phyloP scores from a whole-genome alignment of 2,797 vertebrate genomes.

The Rhinella marina region DNA sequence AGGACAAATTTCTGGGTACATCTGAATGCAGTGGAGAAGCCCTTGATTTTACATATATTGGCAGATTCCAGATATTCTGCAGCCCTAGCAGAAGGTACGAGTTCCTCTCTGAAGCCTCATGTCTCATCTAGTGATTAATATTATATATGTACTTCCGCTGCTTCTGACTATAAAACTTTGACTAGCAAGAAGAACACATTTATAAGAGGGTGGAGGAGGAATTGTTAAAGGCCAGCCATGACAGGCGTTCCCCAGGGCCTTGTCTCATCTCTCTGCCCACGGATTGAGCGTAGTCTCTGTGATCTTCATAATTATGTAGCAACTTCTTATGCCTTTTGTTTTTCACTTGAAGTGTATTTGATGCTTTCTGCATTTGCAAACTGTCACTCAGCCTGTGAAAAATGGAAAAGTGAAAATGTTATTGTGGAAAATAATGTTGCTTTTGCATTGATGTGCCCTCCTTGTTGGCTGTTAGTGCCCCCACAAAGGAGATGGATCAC shows the following conservation, averaged over 20 bases:
- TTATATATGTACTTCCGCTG: neutral
- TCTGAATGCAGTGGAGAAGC: too few relatives aligned
- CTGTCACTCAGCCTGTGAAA: neutral
- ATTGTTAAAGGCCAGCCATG: constrained; percentile 27
- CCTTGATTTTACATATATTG: too few relatives aligned
- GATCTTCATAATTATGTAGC: constrained; percentile 30
- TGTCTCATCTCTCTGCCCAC: constrained; percentile 24
- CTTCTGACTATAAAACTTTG: neutral
- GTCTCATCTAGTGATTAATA: neutral
- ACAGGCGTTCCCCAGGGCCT: constrained; percentile 2
- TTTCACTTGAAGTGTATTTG: constrained; percentile 26
- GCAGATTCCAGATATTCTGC: too few relatives aligned
- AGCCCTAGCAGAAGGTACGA: too few relatives aligned
- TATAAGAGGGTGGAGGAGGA: neutral
- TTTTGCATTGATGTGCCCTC: neutral
- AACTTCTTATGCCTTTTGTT: constrained; percentile 6
- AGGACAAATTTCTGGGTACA: too few relatives aligned
- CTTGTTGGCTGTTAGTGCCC: neutral
- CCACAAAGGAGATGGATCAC: neutral
- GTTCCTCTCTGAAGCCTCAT: too few relatives aligned
- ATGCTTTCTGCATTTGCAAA: neutral
- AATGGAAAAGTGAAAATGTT: neutral
- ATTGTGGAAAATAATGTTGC: neutral
- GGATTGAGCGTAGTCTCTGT: neutral
- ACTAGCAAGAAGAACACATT: constrained; percentile 1